Evolutionary conservation across 2,888 invertebrate genomes (phyloP).

Genomic region (Pandemis cinnamomeana): DNA sequence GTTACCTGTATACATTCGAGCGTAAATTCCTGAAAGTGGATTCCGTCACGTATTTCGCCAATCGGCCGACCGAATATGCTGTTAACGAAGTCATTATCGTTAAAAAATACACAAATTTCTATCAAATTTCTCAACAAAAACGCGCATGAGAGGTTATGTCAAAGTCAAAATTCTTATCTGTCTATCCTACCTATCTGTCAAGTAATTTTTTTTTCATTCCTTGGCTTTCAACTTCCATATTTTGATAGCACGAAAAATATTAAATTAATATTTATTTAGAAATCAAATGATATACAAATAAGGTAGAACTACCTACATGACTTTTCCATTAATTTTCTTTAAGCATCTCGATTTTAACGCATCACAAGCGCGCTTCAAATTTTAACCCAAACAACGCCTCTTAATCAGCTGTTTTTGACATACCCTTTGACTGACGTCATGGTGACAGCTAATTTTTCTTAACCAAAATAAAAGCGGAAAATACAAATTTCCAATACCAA

Average conservation of each 20-base stretch:
- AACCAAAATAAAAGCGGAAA: conserved; percentile 5
- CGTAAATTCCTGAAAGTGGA: conserved; percentile 73
- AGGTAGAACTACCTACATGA: not conserved
- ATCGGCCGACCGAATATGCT: conserved; percentile 76
- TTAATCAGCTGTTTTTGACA: conserved; percentile 16
- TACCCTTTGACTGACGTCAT: not conserved
- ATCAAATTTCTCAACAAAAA: conserved; percentile 39
- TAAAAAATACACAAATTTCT: conserved; percentile 35
- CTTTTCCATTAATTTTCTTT: not conserved
- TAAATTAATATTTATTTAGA: not conserved
- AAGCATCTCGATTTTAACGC: not conserved
- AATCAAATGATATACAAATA: not conserved
- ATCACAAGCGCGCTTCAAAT: not conserved
- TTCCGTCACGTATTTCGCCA: conserved; percentile 78
- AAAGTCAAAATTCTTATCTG: conserved; percentile 55
- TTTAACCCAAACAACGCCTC: not conserved
- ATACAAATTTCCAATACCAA: conserved; percentile 5
- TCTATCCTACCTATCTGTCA: conserved; percentile 37
- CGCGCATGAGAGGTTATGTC: conserved; percentile 62
- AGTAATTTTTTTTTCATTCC: conserved; percentile 32
- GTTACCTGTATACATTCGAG: conserved; percentile 77
- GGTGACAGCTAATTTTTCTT: conserved; percentile 1
- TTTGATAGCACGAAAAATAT: not conserved
- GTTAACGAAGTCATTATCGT: conserved; percentile 79
- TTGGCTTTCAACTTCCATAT: conserved; percentile 1